Evolutionary conservation across 2,888 invertebrate genomes (phyloP), one percentile per base, ranked within the genome.

Genomic region (Drosophila picticornis): DNA sequence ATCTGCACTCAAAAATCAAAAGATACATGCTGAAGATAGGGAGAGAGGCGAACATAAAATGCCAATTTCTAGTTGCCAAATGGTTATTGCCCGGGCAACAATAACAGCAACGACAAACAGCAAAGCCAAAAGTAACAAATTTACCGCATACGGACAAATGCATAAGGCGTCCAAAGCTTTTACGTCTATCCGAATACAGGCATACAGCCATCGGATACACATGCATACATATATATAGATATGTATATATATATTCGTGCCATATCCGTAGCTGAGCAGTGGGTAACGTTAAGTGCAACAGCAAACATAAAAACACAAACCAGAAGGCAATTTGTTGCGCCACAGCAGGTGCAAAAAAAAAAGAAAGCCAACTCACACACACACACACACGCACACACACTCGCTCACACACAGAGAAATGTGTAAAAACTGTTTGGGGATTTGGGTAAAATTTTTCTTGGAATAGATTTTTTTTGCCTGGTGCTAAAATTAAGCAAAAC

Each of bases 51-150:
- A 76, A 79, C 89, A 90, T 90, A 86, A 88, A 90, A 88, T 86
- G 83, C 85, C 85, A 90, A 91, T 89, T 90, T 88, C 89, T 85
- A 91, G 91, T 89, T 89, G 89, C 82, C 90, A 89, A 91, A 91
- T 88, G 90, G 90, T 91, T 91, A 91, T 90, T 88, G 90, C 78
- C 61, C 60, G 60, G 72, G 40, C 62, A 65, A 50, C 68, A 75
- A 32, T 65, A 70, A 29, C 55, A 43, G 27, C 65, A 48, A n/a
- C 52, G 25, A 55, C 56, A 72, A 57, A 56, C 57, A 63, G 56
- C 75, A 68, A 63, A 61, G 65, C 60, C 67, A 59, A 70, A 63
- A 56, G 72, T 59, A 70, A 62, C 70, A 79, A 80, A 87, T 80
- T 83, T 82, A 63, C 72, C 77, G 78, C 87, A 81, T 70, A 68